phyloP scores from a whole-genome alignment of 2,888 invertebrate species.

The Ochlodes sylvanus region DNA sequence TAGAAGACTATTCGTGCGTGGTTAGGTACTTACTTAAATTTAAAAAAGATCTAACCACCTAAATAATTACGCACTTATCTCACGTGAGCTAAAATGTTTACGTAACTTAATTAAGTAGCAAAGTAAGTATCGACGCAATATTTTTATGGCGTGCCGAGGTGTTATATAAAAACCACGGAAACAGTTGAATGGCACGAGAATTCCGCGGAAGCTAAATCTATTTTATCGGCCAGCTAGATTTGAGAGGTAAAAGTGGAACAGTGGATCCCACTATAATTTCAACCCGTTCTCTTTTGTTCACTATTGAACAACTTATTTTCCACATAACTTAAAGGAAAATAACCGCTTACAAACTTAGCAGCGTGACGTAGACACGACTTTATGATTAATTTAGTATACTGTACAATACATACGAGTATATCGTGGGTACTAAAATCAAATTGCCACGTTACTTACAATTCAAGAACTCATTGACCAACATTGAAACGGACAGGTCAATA shows the following conservation, averaged over 20 bases:
- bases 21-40: too few species aligned
- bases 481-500: not conserved
- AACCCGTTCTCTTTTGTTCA: conserved; percentile 27
- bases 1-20: too few species aligned
- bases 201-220: conserved; percentile 29
- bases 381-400: not conserved
- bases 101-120: conserved; percentile 6
- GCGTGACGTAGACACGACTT: not conserved
- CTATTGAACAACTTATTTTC: not conserved
- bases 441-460: too few species aligned
- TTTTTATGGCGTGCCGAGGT: conserved; percentile 21
- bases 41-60: too few species aligned
- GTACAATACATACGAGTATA: too few species aligned
- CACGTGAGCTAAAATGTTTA: conserved; percentile 2
- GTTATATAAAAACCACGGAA: conserved; percentile 35
- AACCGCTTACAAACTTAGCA: not conserved
- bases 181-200: conserved; percentile 27
- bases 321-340: conserved; percentile 2
- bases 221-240: conserved; percentile 31
- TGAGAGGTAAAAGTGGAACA: conserved; percentile 35
- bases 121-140: conserved; percentile 9
- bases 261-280: conserved; percentile 35
- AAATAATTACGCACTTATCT: not conserved
- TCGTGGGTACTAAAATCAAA: too few species aligned
- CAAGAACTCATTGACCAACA: too few species aligned